phyloP scores from a whole-genome alignment of 2,888 invertebrate genomes.

The Habrosyne pyritoides region DNA sequence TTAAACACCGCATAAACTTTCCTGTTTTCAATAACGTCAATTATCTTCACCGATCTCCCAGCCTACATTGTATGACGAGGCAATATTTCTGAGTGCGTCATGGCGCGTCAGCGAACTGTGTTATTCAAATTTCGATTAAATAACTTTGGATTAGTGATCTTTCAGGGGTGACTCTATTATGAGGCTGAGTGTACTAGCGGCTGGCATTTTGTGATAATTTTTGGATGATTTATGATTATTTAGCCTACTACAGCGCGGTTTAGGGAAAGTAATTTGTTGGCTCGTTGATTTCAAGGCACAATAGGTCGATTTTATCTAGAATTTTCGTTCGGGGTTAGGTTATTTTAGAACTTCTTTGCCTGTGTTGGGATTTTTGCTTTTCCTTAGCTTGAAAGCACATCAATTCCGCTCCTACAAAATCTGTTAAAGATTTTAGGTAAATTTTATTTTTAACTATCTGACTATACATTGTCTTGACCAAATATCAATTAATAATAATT shows the following conservation, averaged over 20 bases:
- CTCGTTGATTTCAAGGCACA: neutral
- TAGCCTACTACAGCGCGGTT: neutral
- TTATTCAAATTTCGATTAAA: constrained; percentile 51
- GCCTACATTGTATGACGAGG: constrained; percentile 30
- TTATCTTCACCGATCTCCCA: constrained; percentile 12
- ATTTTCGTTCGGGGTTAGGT: no score
- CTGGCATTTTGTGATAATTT: constrained; percentile 10
- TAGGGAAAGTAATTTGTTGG: constrained; percentile 6
- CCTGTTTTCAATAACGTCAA: neutral
- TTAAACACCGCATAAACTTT: no score
- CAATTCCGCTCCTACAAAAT: no score
- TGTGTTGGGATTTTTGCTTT: no score
- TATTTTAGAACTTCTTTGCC: no score
- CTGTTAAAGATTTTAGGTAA: no score
- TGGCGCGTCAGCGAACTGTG: constrained; percentile 37
- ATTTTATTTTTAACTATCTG: no score
- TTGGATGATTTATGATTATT: constrained; percentile 4
- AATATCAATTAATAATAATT: no score
- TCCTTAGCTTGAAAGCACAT: no score
- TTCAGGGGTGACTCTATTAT: constrained; percentile 40
- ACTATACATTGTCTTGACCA: no score
- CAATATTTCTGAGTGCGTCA: constrained; percentile 38
- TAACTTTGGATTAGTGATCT: constrained; percentile 43
- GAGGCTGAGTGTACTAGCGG: constrained; percentile 35
- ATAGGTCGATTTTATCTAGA: neutral